These are phyloP conservation scores for Propsilocerus akamusi DNA, from an alignment of 1,140 invertebrate genomes.

Conservation along the genomic window DNA sequence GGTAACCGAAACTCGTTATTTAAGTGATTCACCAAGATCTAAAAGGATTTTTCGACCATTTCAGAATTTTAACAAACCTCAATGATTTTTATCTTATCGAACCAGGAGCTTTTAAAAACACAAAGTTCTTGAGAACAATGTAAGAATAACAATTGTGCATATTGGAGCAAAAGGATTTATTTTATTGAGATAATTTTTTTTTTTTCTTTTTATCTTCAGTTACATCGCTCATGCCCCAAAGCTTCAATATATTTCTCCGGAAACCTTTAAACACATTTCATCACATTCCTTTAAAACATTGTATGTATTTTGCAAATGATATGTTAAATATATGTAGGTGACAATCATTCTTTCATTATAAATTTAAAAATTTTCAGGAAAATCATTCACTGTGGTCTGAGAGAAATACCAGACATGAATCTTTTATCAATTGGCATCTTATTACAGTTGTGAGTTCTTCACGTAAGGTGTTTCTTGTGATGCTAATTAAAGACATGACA, in stretches of 20 bases:
- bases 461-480: not conserved
- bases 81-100: conserved; percentile 25
- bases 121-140: conserved; percentile 26
- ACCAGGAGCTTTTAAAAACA: conserved; percentile 25
- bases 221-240: conserved; percentile 31
- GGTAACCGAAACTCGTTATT: no score
- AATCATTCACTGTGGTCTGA: conserved; percentile 32
- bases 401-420: conserved; percentile 27
- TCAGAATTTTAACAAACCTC: conserved; percentile 25
- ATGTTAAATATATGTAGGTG: conserved; percentile 5
- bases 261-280: conserved; percentile 25
- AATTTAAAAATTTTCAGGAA: conserved; percentile 25
- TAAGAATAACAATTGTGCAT: conserved; percentile 15
- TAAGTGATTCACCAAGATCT: not conserved
- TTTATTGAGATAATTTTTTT: not conserved
- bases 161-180: conserved; percentile 3
- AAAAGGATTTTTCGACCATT: conserved; percentile 9
- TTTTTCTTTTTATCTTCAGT: conserved; percentile 17
- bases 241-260: conserved; percentile 25
- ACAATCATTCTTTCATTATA: not conserved
- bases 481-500: conserved; percentile 7
- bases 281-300: conserved; percentile 27
- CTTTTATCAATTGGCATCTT: conserved; percentile 28
- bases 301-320: conserved; percentile 20
- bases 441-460: conserved; percentile 33